Base-by-base conservation (phyloP, 2,113 vertebrate species). In the Morone chrysops region DNA sequence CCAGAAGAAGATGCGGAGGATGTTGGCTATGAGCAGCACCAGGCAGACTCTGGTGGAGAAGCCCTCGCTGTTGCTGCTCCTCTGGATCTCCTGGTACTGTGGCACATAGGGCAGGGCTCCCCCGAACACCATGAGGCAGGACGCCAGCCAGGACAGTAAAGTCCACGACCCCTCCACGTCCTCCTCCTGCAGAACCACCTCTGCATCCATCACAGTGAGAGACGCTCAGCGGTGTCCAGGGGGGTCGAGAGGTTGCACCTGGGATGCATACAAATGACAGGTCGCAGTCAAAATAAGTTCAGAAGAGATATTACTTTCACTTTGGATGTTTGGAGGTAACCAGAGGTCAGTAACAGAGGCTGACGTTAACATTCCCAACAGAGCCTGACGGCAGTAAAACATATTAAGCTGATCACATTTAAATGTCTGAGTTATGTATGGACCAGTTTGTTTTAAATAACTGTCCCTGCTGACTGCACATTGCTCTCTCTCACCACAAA, bases 1-100 rank as follows among this genome's bases (percentile, higher is more conserved):
- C 96, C 96, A 96, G 89, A 97, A 97, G 86, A 96, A 96, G 74
- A 96, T 95, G 43, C 96, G 94, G 54, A 97, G 83, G 77, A 96
- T 97, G 90, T 96, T 97, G 79, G 96, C 96, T 1, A 96, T 36
- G 78, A 97, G 95, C 89, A 97, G 91, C 71, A 96, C 94, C 76
- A 96, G 83, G 73, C 96, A 97, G 40, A 97, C 95, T 50, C 94
- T 87, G 68, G 95, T 96, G 78, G 96, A 96, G 93, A 97, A 97
- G 16, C 96, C 96, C 6, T 96, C 96, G 0, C 94, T 90, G 89
- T 89, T 96, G 80, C 82, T 89, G 70, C 84, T 95, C 78, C 75
- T 93, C 78, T 89, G 94, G 82, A 97, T 96, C 75, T 96, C 94
- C 92, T 95, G 94, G 86, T 95, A 97, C 86, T 97, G 96, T 0